Evolutionary conservation across 2,888 invertebrate genomes (phyloP).

Genomic region (Hydraecia micacea): DNA sequence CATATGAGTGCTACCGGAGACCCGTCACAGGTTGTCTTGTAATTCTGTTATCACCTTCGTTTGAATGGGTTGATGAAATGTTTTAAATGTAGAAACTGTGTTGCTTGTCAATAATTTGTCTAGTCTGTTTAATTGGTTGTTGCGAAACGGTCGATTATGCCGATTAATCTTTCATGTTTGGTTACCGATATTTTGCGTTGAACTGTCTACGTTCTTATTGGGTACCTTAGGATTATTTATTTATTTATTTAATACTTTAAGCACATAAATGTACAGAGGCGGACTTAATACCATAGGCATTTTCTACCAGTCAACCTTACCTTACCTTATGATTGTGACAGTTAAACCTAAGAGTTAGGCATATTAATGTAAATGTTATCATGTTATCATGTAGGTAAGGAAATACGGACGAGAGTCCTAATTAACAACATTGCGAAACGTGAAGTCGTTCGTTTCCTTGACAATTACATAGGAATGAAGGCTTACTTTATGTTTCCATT

Average conservation of each 20-base stretch:
- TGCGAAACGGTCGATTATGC: background rate
- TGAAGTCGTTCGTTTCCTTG: background rate
- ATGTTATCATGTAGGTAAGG: background rate
- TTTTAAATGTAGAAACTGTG: background rate
- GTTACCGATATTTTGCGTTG: background rate
- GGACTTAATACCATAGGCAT: no score
- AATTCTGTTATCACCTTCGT: constrained; percentile 85
- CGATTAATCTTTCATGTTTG: background rate
- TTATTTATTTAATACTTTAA: no score
- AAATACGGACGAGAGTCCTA: background rate
- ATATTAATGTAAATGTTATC: background rate
- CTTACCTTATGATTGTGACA: background rate
- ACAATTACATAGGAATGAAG: background rate
- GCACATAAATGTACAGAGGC: no score
- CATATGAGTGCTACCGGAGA: constrained; percentile 51
- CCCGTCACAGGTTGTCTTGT: constrained; percentile 62
- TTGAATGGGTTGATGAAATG: constrained; percentile 59
- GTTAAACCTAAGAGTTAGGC: background rate
- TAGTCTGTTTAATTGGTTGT: constrained; percentile 14
- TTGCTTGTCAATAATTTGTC: constrained; percentile 7
- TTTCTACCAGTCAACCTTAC: no score
- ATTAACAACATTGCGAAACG: background rate
- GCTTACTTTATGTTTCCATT: background rate
- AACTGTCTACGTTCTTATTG: background rate
- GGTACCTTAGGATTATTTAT: background rate